Base-by-base conservation (phyloP, 2,113 vertebrate genomes). In the Alouatta palliata region DNA sequence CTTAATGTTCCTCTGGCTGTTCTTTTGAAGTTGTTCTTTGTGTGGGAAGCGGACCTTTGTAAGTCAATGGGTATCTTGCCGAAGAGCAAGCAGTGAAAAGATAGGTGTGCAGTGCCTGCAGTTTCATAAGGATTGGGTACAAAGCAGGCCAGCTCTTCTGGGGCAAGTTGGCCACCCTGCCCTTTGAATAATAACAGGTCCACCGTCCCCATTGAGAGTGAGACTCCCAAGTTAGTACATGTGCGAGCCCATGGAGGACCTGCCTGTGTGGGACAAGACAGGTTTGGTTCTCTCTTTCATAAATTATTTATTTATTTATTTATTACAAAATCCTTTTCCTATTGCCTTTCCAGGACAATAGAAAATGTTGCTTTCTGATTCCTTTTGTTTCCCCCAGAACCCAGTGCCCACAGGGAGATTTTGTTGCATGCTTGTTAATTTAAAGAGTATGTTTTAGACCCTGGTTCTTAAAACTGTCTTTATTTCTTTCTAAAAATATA, bases 21-120 rank as follows among this genome's bases (percentile, higher is more conserved):
- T 85, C 71, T 94, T 49, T 20, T 84, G 71, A 95, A 96, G 58
- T 75, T 96, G 54, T 86, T 93, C 71, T 87, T 83, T 84, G 37
- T 75, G 25, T 79, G 54, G 71, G 32, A 52, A 92, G 64, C 17
- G 14, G 64, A 32, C 49, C 66, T 92, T 97, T 90, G 87, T 87
- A 70, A 93, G 91, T 92, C 84, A 90, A 16, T 82, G 52, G 47
- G 35, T 82, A 54, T 82, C 92, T 77, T 85, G 47, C 40, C 40
- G 52, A 87, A 81, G 10, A 92, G 66, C 37, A 84, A 58, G 87
- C 5, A 82, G 86, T 35, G n/a, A 75, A 40, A 40, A 37, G 35
- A 89, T 30, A 83, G 37, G 10, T 35, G 58, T 4, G 45, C 20
- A 20, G 71, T 27, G 25, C 43, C 91, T 85, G 76, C 1, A 16